Evolutionary conservation across 2,888 invertebrate species (phyloP).

Genomic region (Rhamphomyia laevipes): DNA sequence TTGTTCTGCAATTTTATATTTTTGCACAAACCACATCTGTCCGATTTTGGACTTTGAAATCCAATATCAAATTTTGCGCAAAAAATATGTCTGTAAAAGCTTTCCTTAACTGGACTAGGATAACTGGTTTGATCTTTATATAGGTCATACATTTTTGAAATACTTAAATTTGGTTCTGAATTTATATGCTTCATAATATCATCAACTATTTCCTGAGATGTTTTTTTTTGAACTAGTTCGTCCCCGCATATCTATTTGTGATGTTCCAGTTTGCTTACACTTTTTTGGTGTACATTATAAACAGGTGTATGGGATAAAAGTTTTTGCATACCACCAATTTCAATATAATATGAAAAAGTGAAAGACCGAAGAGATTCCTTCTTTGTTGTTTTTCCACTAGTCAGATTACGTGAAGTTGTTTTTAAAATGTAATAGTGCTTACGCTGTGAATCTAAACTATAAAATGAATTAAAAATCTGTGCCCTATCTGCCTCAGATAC

Average conservation of each 20-base stretch:
- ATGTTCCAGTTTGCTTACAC: background rate
- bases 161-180: background rate
- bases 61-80: constrained; percentile 5
- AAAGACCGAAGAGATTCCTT: background rate
- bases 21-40: constrained; percentile 7
- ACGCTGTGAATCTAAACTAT: constrained; percentile 2
- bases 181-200: background rate
- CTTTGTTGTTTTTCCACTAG: background rate
- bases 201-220: background rate
- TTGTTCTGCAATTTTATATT: constrained; percentile 4
- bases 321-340: constrained; percentile 2
- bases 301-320: constrained; percentile 6
- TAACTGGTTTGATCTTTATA: background rate
- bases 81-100: constrained; percentile 1
- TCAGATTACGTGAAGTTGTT: constrained; percentile 1
- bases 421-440: constrained; percentile 5
- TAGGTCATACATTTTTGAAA: background rate
- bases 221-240: background rate
- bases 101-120: background rate
- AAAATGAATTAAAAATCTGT: background rate
- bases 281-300: constrained; percentile 3
- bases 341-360: constrained; percentile 3
- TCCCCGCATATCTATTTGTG: background rate
- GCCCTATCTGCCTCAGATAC: no score
- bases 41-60: constrained; percentile 7